Evolutionary conservation across 2,113 vertebrate genomes (phyloP).

Genomic region (Alosa alosa): DNA sequence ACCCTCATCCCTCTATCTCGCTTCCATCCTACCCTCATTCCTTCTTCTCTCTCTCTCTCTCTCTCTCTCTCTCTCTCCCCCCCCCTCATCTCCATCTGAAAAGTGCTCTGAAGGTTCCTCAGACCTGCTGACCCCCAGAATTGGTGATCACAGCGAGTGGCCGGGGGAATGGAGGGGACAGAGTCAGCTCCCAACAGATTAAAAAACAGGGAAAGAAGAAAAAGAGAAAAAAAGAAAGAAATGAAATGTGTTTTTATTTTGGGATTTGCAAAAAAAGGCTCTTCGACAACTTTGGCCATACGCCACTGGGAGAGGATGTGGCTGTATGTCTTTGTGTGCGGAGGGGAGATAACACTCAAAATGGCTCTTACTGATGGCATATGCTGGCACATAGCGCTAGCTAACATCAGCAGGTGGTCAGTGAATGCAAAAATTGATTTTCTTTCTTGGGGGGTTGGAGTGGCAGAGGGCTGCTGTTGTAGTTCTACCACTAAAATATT

Average conservation of each 20-base stretch:
- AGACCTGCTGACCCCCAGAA: conserved; percentile 31
- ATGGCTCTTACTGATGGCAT: not conserved
- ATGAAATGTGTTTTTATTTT: not conserved
- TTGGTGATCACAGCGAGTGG: conserved; percentile 25
- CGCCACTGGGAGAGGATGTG: not conserved
- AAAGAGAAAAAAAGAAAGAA: not conserved
- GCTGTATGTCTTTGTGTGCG: not conserved
- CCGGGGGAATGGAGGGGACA: not conserved
- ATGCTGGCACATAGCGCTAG: not conserved
- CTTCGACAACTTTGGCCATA: not conserved
- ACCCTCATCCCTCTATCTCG: not conserved
- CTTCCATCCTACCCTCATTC: not conserved
- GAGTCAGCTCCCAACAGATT: not conserved
- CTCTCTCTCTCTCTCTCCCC: not conserved
- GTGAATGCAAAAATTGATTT: not conserved
- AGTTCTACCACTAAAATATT: no score
- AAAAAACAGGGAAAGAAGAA: not conserved
- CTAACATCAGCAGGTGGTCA: not conserved
- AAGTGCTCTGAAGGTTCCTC: not conserved
- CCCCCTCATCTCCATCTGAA: conserved; percentile 16
- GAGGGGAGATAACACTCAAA: not conserved
- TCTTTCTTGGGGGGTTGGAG: no score
- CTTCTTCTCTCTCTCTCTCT: not conserved
- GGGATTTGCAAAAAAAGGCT: not conserved
- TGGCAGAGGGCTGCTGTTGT: no score